A percentile compares a stretch with the other conserved stretches of the same genome.
Evolutionary conservation across 2,888 invertebrate species (phyloP).

Genomic region (Stenodema calcarata): DNA sequence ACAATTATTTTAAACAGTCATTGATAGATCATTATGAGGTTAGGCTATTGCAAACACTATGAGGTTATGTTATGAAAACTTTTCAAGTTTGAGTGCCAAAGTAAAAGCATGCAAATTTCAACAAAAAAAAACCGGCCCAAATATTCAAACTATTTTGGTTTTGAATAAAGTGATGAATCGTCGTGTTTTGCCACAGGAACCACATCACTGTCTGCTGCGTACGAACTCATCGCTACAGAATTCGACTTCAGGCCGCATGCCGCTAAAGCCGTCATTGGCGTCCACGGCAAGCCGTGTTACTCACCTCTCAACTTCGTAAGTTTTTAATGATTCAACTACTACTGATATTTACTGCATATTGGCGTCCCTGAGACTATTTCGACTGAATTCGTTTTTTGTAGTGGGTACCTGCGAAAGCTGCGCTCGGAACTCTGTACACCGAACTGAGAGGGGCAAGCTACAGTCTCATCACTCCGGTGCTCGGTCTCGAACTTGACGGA

Average conservation of each 20-base stretch:
- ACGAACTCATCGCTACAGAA: constrained; percentile 66
- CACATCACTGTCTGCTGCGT: constrained; percentile 65
- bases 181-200: constrained; percentile 48
- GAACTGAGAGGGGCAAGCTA: constrained; percentile 22
- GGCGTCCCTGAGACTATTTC: no score
- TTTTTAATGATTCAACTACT: no score
- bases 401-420: not conserved
- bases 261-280: constrained; percentile 73
- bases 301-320: constrained; percentile 58
- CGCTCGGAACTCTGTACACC: not conserved
- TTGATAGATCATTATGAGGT: no score
- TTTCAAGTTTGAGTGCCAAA: no score
- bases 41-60: no score
- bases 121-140: no score
- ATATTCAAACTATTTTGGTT: no score
- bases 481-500: constrained; percentile 6
- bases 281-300: constrained; percentile 69
- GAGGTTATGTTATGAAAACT: no score
- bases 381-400: constrained; percentile 8
- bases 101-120: no score
- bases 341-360: no score
- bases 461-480: constrained; percentile 29
- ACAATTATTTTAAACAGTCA: no score
- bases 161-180: no score
- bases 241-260: constrained; percentile 81